Percentiles rank a stretch among this genome's conserved stretches.
Conservation (phyloP, 1,140 invertebrate species). For the Megalonaias nervosa region DNA sequence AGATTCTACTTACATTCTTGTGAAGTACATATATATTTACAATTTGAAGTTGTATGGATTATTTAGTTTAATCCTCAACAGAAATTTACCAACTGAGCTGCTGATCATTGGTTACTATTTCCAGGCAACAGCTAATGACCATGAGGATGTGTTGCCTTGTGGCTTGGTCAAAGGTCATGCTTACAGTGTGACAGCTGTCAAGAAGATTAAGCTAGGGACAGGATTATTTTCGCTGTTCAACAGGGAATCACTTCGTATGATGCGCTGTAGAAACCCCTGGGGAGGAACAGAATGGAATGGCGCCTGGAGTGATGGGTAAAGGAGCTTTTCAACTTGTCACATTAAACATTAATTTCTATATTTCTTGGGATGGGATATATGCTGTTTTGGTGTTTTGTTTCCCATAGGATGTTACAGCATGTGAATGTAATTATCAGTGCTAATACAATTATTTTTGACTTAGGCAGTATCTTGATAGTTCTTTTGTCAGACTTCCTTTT, state of each 20-base stretch:
- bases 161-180: slow-evolving; percentile 77
- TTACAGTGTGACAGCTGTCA: slow-evolving; percentile 77
- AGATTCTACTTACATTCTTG: background rate
- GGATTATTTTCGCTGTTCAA: slow-evolving; percentile 62
- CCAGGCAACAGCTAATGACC: slow-evolving; percentile 67
- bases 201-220: slow-evolving; percentile 58
- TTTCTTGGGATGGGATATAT: no score
- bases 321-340: no score
- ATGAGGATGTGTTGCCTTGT: slow-evolving; percentile 72
- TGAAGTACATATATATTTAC: background rate
- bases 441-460: no score
- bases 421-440: no score
- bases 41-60: slow-evolving; percentile 53
- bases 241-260: slow-evolving; percentile 63
- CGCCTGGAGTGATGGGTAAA: slow-evolving; percentile 70
- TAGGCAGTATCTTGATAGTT: no score
- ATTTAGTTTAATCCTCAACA: slow-evolving; percentile 77
- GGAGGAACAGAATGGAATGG: slow-evolving; percentile 93
- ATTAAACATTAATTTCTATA: no score
- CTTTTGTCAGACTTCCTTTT: no score
- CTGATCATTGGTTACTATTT: background rate
- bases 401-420: no score
- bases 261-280: slow-evolving; percentile 79
- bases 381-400: no score
- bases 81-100: background rate